Conservation (phyloP, 2,888 invertebrate genomes). For the Leptinotarsa peninsularis region DNA sequence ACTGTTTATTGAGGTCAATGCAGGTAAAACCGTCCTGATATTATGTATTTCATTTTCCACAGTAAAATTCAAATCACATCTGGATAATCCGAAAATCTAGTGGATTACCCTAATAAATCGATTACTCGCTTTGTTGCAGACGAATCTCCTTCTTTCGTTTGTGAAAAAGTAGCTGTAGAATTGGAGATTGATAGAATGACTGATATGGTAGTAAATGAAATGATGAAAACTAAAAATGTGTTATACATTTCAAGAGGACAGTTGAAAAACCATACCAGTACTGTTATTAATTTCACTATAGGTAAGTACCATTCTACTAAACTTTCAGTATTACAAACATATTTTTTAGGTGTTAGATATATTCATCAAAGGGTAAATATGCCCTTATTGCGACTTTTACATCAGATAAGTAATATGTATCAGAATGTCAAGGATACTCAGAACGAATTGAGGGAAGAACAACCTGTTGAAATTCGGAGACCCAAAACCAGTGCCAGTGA, state of each 20-base stretch:
- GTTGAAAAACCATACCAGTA: constrained; percentile 90
- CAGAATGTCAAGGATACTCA: constrained; percentile 96
- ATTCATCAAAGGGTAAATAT: constrained; percentile 97
- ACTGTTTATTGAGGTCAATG: constrained; percentile 58
- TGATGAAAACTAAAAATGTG: constrained; percentile 84
- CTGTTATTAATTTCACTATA: constrained; percentile 87
- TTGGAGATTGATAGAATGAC: constrained; percentile 90
- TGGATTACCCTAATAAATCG: not conserved
- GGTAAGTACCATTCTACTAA: constrained; percentile 46
- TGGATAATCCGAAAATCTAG: not conserved
- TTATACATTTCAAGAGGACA: constrained; percentile 89
- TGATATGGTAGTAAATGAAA: constrained; percentile 88
- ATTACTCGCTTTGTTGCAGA: constrained; percentile 56
- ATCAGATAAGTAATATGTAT: constrained; percentile 98
- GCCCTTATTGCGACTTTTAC: constrained; percentile 90
- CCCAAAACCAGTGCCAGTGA: constrained; percentile 64
- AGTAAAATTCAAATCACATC: not conserved
- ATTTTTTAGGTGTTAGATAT: constrained; percentile 80
- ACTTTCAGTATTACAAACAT: constrained; percentile 13
- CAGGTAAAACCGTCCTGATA: constrained; percentile 47
- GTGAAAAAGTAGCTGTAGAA: constrained; percentile 90
- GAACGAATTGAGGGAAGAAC: constrained; percentile 85
- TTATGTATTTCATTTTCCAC: not conserved
- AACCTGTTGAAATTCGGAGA: constrained; percentile 64
- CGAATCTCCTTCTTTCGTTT: constrained; percentile 90